Evolutionary conservation across 2,113 vertebrate genomes (phyloP).

Genomic region (Hiodon alosoides): DNA sequence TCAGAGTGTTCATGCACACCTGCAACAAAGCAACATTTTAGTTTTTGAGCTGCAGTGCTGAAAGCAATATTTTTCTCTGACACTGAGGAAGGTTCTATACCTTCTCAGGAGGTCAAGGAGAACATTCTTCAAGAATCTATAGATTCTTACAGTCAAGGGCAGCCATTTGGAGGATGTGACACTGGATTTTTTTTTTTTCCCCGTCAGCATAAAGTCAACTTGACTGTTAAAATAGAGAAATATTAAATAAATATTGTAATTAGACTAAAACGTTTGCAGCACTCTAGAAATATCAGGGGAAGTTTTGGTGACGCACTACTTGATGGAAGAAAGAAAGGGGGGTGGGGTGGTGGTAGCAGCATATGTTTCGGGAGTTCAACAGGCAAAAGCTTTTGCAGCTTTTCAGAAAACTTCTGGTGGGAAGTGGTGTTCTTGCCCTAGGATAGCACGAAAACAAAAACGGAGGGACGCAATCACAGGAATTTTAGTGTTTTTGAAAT

Average conservation of each 20-base stretch:
- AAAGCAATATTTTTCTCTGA: slow-evolving; percentile 68
- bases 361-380: slow-evolving; percentile 30
- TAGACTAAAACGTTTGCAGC: slow-evolving; percentile 42
- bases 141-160: background rate
- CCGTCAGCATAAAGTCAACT: background rate
- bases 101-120: slow-evolving; percentile 35
- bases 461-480: background rate
- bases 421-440: background rate
- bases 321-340: slow-evolving; percentile 40
- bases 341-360: slow-evolving; percentile 33
- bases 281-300: background rate
- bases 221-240: slow-evolving; percentile 8
- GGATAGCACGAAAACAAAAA: slow-evolving; percentile 1
- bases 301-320: slow-evolving; percentile 53
- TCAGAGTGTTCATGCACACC: slow-evolving; percentile 15
- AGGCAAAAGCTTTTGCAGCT: slow-evolving; percentile 26
- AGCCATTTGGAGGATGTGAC: slow-evolving; percentile 37
- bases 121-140: slow-evolving; percentile 22
- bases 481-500: slow-evolving; percentile 36
- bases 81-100: slow-evolving; percentile 41
- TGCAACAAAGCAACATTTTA: slow-evolving; percentile 44
- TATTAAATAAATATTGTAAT: slow-evolving; percentile 21
- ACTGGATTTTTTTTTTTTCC: slow-evolving; percentile 46
- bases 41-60: slow-evolving; percentile 59
- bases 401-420: background rate